Conservation (phyloP, 2,113 vertebrate genomes). For the Romanogobio albipinnatus region DNA sequence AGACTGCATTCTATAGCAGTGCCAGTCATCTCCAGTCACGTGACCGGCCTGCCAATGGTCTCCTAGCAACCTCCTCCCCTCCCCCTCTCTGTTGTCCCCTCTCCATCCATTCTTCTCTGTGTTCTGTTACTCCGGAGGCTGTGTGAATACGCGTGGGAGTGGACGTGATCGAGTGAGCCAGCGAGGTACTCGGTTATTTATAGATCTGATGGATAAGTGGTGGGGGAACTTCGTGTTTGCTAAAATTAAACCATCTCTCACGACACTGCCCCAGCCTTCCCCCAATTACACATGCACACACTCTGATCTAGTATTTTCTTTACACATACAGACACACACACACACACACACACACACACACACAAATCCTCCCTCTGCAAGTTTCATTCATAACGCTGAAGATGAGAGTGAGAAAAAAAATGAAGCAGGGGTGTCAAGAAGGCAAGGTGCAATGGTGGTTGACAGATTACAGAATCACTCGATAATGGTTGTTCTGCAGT, state of each 20-base stretch:
- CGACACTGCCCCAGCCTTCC: not conserved
- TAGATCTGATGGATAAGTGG: slow-evolving; percentile 41
- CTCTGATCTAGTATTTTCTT: not conserved
- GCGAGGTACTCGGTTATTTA: slow-evolving; percentile 40
- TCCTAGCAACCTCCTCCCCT: slow-evolving; percentile 54
- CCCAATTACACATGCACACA: not conserved
- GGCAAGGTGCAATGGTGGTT: not conserved
- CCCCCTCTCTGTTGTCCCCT: not conserved
- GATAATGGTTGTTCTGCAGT: not conserved
- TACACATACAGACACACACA: not conserved
- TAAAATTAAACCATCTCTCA: slow-evolving; percentile 47
- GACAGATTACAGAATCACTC: not conserved
- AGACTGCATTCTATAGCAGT: slow-evolving; percentile 40
- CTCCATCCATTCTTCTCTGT: slow-evolving; percentile 23
- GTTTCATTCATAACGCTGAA: slow-evolving; percentile 25
- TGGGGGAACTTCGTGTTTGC: slow-evolving; percentile 23
- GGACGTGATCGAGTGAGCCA: slow-evolving; percentile 22
- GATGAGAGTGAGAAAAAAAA: not conserved
- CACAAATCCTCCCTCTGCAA: not conserved
- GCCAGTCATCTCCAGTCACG: slow-evolving; percentile 55
- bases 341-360: too few relatives aligned
- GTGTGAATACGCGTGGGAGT: slow-evolving; percentile 14
- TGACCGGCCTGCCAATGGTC: slow-evolving; percentile 49
- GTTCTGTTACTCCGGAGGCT: slow-evolving; percentile 4
- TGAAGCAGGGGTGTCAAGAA: not conserved